These are phyloP conservation scores for Bursaphelenchus okinawaensis DNA, from an alignment of 2,888 invertebrate genomes.

Conservation along the genomic window DNA sequence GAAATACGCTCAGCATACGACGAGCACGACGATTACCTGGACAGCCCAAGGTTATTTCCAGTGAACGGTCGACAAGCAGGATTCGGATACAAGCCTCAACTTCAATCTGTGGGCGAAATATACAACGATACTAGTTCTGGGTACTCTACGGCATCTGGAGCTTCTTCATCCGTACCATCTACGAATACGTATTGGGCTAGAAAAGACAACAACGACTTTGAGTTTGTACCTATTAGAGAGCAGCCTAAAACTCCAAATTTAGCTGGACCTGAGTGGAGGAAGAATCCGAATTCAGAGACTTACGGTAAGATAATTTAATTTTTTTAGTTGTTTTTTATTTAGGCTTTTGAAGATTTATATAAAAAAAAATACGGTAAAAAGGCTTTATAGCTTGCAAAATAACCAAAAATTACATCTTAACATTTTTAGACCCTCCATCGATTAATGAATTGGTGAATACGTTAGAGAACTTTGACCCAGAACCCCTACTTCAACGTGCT, in stretches of 20 bases:
- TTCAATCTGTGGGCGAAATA: not conserved
- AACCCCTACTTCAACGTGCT: constrained; percentile 10
- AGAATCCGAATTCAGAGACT: not conserved
- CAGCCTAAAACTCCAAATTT: not conserved
- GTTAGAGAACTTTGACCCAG: constrained; percentile 9
- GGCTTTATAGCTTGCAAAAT: too few species aligned
- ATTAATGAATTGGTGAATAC: constrained; percentile 8
- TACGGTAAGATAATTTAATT: not conserved
- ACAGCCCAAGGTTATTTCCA: not conserved
- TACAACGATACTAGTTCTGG: constrained; percentile 12
- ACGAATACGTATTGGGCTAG: constrained; percentile 9
- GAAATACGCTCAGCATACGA: constrained; percentile 11
- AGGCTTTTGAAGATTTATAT: too few species aligned
- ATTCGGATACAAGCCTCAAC: not conserved
- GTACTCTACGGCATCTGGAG: constrained; percentile 9
- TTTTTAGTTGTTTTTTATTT: too few species aligned
- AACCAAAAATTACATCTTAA: too few species aligned
- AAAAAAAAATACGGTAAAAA: too few species aligned
- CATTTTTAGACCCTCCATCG: not conserved
- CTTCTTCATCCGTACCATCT: constrained; percentile 5
- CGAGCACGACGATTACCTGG: constrained; percentile 9
- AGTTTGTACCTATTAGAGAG: constrained; percentile 11
- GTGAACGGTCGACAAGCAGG: constrained; percentile 8
- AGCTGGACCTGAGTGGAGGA: not conserved
- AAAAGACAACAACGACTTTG: constrained; percentile 14